Base-by-base conservation (phyloP, 2,113 vertebrate species). In the Otolemur garnettii region DNA sequence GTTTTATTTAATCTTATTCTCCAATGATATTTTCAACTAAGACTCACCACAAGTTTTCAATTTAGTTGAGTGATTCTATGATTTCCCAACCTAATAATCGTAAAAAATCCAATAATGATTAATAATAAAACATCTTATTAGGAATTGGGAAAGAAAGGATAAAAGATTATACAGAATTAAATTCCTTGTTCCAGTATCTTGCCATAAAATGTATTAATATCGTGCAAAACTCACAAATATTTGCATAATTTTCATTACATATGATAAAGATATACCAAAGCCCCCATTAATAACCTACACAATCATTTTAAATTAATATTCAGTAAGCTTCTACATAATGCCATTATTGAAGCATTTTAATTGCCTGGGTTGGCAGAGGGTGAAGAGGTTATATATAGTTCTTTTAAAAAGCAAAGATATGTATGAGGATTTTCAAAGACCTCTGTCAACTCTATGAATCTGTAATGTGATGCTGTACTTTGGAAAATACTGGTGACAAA, bases 391-490 rank as follows among this genome's bases (percentile, higher is more conserved):
- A 91, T 74, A 97, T 81, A 80, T 45, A 90, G 15, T 66, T 82
- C 1, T 78, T 90, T 21, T 84, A 64, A 68, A 83, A 85, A 30
- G 10, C n/a, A 21, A 8, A 88, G 45, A n/a, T 75, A 91, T 75
- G 62, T 86, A 89, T 93, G 74, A 93, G n/a, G 21, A 79, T 50
- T 85, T 38, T 84, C 69, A 87, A 82, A 92, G 60, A 95, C 66
- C n/a, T 92, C 90, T 95, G 42, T 87, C 93, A 97, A 30, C 17
- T 93, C 60, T 87, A 50, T 95, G 90, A 96, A 96, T 92, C 53
- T 90, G 21, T 92, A 97, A 93, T 85, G 71, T 85, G 85, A 93
- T 78, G 28, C 30, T 97, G 97, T 97, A 90, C 88, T 97, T 97
- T 81, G 17, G 28, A 96, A 97, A 97, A 81, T 84, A 62, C 66